Evolutionary conservation across 2,113 vertebrate species (phyloP), one percentile per base, ranked within the genome.

Genomic region (Cairina moschata): DNA sequence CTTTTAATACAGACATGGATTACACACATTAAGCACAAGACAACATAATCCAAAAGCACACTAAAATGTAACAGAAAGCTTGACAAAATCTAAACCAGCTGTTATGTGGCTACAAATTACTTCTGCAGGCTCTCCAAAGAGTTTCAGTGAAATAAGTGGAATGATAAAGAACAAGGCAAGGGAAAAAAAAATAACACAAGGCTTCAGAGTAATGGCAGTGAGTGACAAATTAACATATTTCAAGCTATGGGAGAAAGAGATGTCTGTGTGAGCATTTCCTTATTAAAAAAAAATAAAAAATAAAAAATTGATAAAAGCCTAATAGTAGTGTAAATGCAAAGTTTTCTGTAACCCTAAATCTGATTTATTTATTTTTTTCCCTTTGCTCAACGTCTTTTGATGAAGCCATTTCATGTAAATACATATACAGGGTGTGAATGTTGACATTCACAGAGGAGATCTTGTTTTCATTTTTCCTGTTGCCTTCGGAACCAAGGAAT

Each of bases 1-100:
- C 68, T 93, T 91, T 92, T 97, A 97, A 96, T 95, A 75, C 38
- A 84, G 91, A 90, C 66, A 66, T 71, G 88, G 91, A 96, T 97
- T 95, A 89, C 44, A 89, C 59, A 79, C 77, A 69, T 82, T 95
- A 95, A 95, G 82, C 93, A 77, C 54, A 93, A 94, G 71, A 94
- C 82, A 94, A 46, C 73, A 78, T 96, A 96, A 97, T 96, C 84
- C 26, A 34, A 96, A 94, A 95, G 58, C 86, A 78, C 15, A 15
- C 80, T 83, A 42, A 97, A 96, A 83, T 67, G 34, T 92, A 95
- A 67, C 86, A 93, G 63, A 95, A 88, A 86, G 50, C 38, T 94
- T 83, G 62, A 78, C 72, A 94, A 95, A 94, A 96, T 76, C 83
- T 72, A 78, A 97, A 42, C 65, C 75, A 96, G 86, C 77, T 96